These are phyloP conservation scores for Catostomus latipinnis DNA, from an alignment of 2,797 vertebrate genomes.

Conservation along the genomic window DNA sequence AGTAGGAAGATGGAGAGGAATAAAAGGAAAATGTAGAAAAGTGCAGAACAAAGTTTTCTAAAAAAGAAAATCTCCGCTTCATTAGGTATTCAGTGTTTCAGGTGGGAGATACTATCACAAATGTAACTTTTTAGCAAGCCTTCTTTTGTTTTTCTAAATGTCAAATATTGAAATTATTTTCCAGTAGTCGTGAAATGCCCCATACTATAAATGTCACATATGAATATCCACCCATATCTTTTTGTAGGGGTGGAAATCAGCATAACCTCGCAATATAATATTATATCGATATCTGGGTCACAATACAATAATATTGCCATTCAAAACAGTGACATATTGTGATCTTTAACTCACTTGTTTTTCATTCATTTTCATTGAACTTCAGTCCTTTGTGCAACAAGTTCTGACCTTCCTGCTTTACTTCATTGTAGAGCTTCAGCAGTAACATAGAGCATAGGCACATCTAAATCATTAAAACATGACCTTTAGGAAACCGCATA, in stretches of 20 bases:
- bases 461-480: too few relatives aligned
- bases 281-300: too few relatives aligned
- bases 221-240: conserved; percentile 16
- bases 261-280: too few relatives aligned
- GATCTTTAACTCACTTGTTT: too few relatives aligned
- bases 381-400: too few relatives aligned
- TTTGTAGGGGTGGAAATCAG: not conserved
- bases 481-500: too few relatives aligned
- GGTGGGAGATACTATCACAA: conserved; percentile 27
- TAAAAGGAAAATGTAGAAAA: not conserved
- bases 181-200: not conserved
- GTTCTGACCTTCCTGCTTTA: too few relatives aligned
- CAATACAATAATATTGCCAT: too few relatives aligned
- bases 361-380: too few relatives aligned
- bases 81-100: not conserved
- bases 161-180: conserved; percentile 38
- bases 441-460: too few relatives aligned
- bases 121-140: conserved; percentile 20
- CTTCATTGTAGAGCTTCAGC: too few relatives aligned
- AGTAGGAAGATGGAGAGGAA: conserved; percentile 16
- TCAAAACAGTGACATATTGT: too few relatives aligned
- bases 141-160: conserved; percentile 35
- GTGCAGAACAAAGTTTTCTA: conserved; percentile 18
- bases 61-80: conserved; percentile 24
- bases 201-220: conserved; percentile 28